These are phyloP conservation scores for Cotesia vestalis DNA, from an alignment of 1,140 invertebrate species.

Conservation along the genomic window DNA sequence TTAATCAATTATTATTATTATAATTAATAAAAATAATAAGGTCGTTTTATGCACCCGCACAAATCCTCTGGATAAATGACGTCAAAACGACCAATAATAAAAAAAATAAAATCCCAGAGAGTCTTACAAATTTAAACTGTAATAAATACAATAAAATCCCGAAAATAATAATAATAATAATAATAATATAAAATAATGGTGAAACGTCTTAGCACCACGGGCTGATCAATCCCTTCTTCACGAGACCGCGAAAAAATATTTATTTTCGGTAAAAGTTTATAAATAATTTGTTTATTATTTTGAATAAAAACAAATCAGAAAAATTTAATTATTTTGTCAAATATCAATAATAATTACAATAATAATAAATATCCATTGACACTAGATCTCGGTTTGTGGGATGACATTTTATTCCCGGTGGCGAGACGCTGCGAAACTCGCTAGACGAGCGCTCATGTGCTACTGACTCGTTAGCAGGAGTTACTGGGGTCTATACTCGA, in stretches of 20 bases:
- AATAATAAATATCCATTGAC: conserved; percentile 29
- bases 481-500: conserved; percentile 51
- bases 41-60: not conserved
- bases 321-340: not conserved
- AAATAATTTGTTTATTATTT: not conserved
- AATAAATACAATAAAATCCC: too few relatives aligned
- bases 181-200: too few relatives aligned
- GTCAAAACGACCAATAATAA: too few relatives aligned
- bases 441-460: conserved; percentile 61
- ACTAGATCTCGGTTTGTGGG: conserved; percentile 36
- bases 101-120: too few relatives aligned
- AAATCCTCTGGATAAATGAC: not conserved
- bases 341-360: not conserved
- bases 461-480: conserved; percentile 56
- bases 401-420: conserved; percentile 40
- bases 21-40: not conserved
- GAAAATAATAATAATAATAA: too few relatives aligned
- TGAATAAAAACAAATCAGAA: not conserved
- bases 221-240: too few relatives aligned
- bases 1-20: not conserved
- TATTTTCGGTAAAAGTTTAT: too few relatives aligned
- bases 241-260: too few relatives aligned
- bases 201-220: too few relatives aligned
- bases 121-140: too few relatives aligned
- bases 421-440: conserved; percentile 50